Conservation (phyloP, 2,113 vertebrate genomes). For the Tor tambroides region DNA sequence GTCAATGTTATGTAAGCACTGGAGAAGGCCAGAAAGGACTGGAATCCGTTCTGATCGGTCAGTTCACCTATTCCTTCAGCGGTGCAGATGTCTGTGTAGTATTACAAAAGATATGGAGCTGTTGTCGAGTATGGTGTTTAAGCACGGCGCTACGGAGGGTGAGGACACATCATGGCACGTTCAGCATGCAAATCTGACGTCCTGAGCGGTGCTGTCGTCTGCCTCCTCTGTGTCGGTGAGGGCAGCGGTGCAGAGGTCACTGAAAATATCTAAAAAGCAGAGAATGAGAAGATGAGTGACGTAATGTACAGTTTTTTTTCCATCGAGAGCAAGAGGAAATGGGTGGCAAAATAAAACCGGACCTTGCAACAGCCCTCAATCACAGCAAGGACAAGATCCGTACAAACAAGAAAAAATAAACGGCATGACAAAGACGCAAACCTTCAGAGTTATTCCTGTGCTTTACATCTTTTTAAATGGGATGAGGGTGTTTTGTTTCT, state of each 20-base stretch:
- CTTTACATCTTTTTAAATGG: constrained; percentile 11
- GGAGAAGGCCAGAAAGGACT: constrained; percentile 37
- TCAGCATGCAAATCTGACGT: constrained; percentile 78
- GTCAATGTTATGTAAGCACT: neutral
- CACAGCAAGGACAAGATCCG: neutral
- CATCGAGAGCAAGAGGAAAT: neutral
- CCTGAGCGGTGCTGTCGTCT: constrained; percentile 71
- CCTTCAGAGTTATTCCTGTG: neutral
- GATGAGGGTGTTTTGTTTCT: neutral
- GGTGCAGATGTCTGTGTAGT: neutral
- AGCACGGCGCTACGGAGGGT: constrained; percentile 30
- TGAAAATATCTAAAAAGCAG: constrained; percentile 80
- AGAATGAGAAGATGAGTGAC: neutral
- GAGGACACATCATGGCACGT: constrained; percentile 57
- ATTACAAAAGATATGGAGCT: constrained; percentile 8
- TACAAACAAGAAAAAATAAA: neutral
- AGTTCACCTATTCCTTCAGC: constrained; percentile 44
- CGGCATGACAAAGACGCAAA: neutral
- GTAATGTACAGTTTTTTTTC: neutral
- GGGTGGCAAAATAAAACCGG: neutral
- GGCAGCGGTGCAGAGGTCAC: constrained; percentile 76
- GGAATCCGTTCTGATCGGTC: constrained; percentile 32
- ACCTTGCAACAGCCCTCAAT: neutral
- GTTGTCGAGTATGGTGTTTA: constrained; percentile 26
- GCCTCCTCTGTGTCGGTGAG: constrained; percentile 77